Evolutionary conservation across 2,888 invertebrate species (phyloP).

Genomic region (Drosophila macrothrix): DNA sequence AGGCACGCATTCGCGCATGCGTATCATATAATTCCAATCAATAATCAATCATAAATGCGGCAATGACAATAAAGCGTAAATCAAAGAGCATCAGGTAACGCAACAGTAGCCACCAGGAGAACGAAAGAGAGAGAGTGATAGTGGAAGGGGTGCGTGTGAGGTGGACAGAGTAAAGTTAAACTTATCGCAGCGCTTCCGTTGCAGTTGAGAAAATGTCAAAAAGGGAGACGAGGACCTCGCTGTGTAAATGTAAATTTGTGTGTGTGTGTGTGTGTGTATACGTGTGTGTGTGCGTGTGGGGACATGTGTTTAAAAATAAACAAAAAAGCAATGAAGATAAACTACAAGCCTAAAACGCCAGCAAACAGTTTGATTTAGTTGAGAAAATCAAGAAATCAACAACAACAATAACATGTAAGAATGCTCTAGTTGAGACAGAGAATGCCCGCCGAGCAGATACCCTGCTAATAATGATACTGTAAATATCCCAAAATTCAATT

Average conservation of each 20-base stretch:
- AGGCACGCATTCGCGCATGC: constrained; percentile 79
- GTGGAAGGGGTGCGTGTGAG: neutral
- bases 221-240: constrained; percentile 30
- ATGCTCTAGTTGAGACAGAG: neutral
- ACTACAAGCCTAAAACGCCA: constrained; percentile 42
- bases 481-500: neutral
- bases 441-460: neutral
- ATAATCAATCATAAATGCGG: constrained; percentile 79
- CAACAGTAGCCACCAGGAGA: neutral
- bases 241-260: constrained; percentile 5
- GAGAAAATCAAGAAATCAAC: constrained; percentile 35
- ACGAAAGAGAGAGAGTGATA: neutral
- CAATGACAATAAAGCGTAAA: constrained; percentile 80
- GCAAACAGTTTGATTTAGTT: constrained; percentile 43
- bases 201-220: constrained; percentile 62
- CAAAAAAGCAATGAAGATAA: constrained; percentile 66
- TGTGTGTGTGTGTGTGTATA: too few relatives aligned
- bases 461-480: neutral
- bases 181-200: constrained; percentile 67
- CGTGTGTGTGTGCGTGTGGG: constrained; percentile 14
- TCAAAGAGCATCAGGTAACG: constrained; percentile 57
- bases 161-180: constrained; percentile 21
- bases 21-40: constrained; percentile 78
- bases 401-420: constrained; percentile 22
- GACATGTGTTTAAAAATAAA: constrained; percentile 76